Evolutionary conservation across 2,797 vertebrate species (phyloP).

Genomic region (Pagetopsis macropterus): DNA sequence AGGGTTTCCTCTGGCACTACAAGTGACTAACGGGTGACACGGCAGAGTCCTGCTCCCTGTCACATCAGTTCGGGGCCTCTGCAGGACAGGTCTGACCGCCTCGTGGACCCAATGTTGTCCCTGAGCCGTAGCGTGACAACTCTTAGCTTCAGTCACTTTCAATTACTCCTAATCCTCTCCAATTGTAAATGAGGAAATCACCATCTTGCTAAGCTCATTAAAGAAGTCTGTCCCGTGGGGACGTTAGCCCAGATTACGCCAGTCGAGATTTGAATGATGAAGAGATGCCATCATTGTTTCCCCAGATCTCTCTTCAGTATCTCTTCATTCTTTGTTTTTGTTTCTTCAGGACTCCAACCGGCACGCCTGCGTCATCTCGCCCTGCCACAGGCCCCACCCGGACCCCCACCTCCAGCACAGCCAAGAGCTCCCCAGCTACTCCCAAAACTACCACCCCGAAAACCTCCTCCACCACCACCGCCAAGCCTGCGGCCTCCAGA

Average conservation of each 20-base stretch:
- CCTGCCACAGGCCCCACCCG: constrained; percentile 68
- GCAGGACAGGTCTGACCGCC: constrained; percentile 4
- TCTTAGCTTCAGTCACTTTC: constrained; percentile 31
- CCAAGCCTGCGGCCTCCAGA: constrained; percentile 72
- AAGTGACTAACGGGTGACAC: constrained; percentile 41
- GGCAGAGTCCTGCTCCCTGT: constrained; percentile 18
- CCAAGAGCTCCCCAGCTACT: constrained; percentile 72
- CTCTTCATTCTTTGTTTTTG: constrained; percentile 10
- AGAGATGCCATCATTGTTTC: neutral
- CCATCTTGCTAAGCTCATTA: neutral
- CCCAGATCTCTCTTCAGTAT: neutral
- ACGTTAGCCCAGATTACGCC: neutral
- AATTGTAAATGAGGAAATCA: constrained; percentile 1
- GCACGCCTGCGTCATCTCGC: constrained; percentile 59
- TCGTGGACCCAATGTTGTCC: constrained; percentile 15
- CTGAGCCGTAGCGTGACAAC: constrained; percentile 18
- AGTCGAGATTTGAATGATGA: neutral
- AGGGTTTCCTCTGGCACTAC: constrained; percentile 26
- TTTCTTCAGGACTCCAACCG: constrained; percentile 67
- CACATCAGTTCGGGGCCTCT: constrained; percentile 20
- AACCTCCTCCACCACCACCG: constrained; percentile 52
- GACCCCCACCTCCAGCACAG: constrained; percentile 40
- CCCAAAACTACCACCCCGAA: constrained; percentile 77
- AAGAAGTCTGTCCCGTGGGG: neutral
- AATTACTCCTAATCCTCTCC: constrained; percentile 1